These are phyloP conservation scores for Pleuronectes platessa DNA, from an alignment of 2,113 vertebrate species.

Conservation along the genomic window DNA sequence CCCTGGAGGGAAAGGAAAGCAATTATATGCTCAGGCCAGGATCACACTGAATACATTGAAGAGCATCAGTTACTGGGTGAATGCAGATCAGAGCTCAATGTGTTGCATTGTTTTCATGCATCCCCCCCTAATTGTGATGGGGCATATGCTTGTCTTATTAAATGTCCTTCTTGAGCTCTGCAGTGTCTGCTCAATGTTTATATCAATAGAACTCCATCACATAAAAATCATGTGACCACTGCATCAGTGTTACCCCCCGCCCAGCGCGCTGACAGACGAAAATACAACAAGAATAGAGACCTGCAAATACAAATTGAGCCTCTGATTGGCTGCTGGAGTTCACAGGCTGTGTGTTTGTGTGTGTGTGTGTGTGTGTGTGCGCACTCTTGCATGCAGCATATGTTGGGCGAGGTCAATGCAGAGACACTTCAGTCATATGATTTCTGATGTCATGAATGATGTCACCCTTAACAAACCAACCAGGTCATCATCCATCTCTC, in stretches of 20 bases:
- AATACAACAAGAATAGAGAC: no score
- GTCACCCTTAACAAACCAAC: conserved; percentile 13
- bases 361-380: no score
- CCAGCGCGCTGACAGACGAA: no score
- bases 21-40: background rate
- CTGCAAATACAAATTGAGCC: no score
- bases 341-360: no score
- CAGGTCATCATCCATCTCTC: conserved; percentile 13
- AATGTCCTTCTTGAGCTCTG: background rate
- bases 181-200: background rate
- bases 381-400: background rate
- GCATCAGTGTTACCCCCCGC: no score
- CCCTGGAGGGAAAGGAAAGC: background rate
- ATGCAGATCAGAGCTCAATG: background rate
- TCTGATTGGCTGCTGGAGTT: no score
- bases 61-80: background rate
- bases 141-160: no score
- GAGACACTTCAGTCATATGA: conserved; percentile 22
- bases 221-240: no score
- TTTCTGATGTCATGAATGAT: conserved; percentile 35
- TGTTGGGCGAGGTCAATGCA: background rate
- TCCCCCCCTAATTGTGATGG: background rate
- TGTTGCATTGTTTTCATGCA: background rate
- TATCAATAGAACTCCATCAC: no score
- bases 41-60: conserved; percentile 19